phyloP scores from a whole-genome alignment of 1,140 invertebrate genomes.

The Pseudomyrmex cubaensis region DNA sequence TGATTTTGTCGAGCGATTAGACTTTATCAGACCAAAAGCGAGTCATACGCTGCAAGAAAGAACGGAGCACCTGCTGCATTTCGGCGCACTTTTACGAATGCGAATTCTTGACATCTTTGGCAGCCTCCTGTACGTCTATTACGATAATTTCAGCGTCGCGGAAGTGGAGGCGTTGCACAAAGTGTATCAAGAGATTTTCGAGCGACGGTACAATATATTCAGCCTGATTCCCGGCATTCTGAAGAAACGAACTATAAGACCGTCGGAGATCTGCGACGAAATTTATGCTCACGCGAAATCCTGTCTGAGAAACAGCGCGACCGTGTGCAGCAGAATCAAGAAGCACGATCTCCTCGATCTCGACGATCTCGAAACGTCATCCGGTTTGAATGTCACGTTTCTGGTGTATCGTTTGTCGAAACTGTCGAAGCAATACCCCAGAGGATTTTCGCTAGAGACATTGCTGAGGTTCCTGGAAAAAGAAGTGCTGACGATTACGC shows the following conservation, averaged over 20 bases:
- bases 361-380: not conserved
- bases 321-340: slow-evolving; percentile 59
- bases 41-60: slow-evolving; percentile 62
- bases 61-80: slow-evolving; percentile 67
- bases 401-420: slow-evolving; percentile 36
- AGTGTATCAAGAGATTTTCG: slow-evolving; percentile 69
- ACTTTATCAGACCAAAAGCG: not conserved
- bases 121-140: slow-evolving; percentile 70
- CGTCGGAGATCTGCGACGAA: slow-evolving; percentile 64
- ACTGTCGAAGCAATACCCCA: slow-evolving; percentile 48
- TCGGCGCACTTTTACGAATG: slow-evolving; percentile 64
- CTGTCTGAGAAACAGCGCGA: slow-evolving; percentile 61
- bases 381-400: slow-evolving; percentile 43
- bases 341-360: slow-evolving; percentile 45
- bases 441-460: slow-evolving; percentile 60
- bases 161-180: slow-evolving; percentile 70
- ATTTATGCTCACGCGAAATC: slow-evolving; percentile 52
- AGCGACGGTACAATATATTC: slow-evolving; percentile 74
- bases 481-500: slow-evolving; percentile 53
- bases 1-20: slow-evolving; percentile 61
- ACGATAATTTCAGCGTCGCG: slow-evolving; percentile 71
- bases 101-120: slow-evolving; percentile 72
- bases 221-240: slow-evolving; percentile 64
- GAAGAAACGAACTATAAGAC: slow-evolving; percentile 42
- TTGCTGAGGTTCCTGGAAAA: slow-evolving; percentile 52